Evolutionary conservation across 2,797 vertebrate genomes (phyloP).

Genomic region (Microctenopoma stevenorrisi): DNA sequence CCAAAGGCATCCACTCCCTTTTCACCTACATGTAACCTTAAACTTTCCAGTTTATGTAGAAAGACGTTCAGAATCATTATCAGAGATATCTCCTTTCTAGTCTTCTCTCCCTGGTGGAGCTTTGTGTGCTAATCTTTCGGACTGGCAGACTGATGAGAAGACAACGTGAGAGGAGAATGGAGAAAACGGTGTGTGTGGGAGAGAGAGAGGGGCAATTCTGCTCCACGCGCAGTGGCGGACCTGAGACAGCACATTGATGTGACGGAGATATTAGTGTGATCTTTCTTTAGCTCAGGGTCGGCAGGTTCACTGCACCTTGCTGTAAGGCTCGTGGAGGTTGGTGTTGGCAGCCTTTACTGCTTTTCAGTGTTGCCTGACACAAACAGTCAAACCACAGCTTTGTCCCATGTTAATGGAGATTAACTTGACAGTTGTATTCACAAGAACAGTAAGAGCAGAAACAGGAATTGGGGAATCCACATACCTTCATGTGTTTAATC

Average conservation of each 20-base stretch:
- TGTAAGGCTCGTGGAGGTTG: constrained; percentile 24
- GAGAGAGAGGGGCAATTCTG: constrained; percentile 8
- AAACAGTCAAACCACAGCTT: constrained; percentile 58
- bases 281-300: constrained; percentile 37
- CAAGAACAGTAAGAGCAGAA: constrained; percentile 31
- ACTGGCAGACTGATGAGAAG: constrained; percentile 32
- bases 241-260: constrained; percentile 31
- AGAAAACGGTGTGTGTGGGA: constrained; percentile 31
- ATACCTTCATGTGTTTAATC: constrained; percentile 10
- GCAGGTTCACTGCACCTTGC: constrained; percentile 58
- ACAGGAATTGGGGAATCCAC: constrained; percentile 12
- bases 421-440: constrained; percentile 63
- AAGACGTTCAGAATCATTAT: constrained; percentile 45
- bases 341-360: constrained; percentile 40
- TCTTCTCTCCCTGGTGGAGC: constrained; percentile 28
- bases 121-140: constrained; percentile 38
- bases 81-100: constrained; percentile 44
- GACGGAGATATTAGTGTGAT: constrained; percentile 33
- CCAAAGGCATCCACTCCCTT: constrained; percentile 15
- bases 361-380: constrained; percentile 49
- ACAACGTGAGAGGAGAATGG: constrained; percentile 45
- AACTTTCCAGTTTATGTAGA: constrained; percentile 25
- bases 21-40: constrained; percentile 18
- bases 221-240: constrained; percentile 38
- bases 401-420: constrained; percentile 59